Evolutionary conservation across 2,797 vertebrate genomes (phyloP), one percentile per base, ranked within the genome.

Genomic region (Microcaecilia unicolor): DNA sequence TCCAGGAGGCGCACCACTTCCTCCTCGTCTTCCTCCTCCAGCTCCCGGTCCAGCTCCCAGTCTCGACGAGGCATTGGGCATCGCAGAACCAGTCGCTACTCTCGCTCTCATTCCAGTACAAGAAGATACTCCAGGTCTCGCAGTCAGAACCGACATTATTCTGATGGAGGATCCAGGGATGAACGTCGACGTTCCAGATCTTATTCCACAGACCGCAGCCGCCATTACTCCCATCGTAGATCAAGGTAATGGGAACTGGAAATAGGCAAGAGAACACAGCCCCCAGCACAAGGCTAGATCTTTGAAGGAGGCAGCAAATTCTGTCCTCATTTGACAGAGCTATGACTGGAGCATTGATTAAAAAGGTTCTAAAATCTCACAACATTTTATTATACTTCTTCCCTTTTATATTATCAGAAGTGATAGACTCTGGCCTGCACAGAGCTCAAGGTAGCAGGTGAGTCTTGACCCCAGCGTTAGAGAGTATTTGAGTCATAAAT

Each of bases 1-100:
- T 85, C 74, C 67, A 87, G 86, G 74, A 79, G 88, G 57, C 86
- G 77, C 15, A 87, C 80, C 4, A 81, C 89, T 8, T 76, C 80
- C 16, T 84, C 81, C 10, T 83, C 87, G 1, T 86, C 83, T 1
- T 76, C 50, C 2, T 76, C 78, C 3, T 74, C 74, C 7, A 87
- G 85, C 9, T 91, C 90, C 1, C 86, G 70, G 16, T 90, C 89
- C 3, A 86, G 85, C 3, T 88, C 83, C 2, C 58, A 76, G 4
- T 74, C 84, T 2, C 74, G 79, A 21, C 77, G 79, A 0, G 72
- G 75, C 1, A 70, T 83, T 1, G 77, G 78, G 57, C 66, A 83
- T 39, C 52, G 72, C 2, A 78, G 87, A 32, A 84, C 85, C 1
- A 63, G 76, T 1, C 83, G 84, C 0, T 79, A 80, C 0, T 36